Evolutionary conservation across 2,113 vertebrate species (phyloP).

Genomic region (Suricata suricatta): DNA sequence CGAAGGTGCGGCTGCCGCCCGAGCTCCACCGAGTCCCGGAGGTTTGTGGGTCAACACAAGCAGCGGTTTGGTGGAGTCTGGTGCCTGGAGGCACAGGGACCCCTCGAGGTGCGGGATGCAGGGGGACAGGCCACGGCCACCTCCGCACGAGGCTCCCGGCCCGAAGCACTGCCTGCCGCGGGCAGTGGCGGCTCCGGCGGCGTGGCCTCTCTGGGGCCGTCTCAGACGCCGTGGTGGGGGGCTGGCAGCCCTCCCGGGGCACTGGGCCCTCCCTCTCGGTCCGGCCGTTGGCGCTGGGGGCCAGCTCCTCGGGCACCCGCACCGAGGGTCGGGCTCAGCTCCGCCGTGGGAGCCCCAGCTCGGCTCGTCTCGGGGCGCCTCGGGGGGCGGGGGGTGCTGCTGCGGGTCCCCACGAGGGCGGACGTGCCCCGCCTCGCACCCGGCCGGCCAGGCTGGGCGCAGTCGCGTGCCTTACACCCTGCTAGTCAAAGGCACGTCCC

Average conservation of each 20-base stretch:
- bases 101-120: neutral
- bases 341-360: rapidly evolving
- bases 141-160: rapidly evolving
- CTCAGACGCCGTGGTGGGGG: rapidly evolving
- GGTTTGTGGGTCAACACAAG: neutral
- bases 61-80: rapidly evolving
- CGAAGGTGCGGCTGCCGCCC: neutral
- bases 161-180: neutral
- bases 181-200: neutral
- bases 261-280: neutral
- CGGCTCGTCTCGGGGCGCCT: neutral
- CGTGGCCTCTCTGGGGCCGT: too few relatives aligned
- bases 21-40: neutral
- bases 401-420: rapidly evolving
- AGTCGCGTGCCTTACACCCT: neutral
- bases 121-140: neutral
- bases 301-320: neutral
- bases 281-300: neutral
- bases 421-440: rapidly evolving
- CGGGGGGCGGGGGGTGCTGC: rapidly evolving
- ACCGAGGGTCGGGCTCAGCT: rapidly evolving
- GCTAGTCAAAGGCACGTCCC: constrained; percentile 40
- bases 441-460: neutral
- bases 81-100: neutral
- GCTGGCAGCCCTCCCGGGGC: rapidly evolving